Evolutionary conservation across 2,888 invertebrate genomes (phyloP), one percentile per base, ranked within the genome.

Genomic region (Sinelater perroti): DNA sequence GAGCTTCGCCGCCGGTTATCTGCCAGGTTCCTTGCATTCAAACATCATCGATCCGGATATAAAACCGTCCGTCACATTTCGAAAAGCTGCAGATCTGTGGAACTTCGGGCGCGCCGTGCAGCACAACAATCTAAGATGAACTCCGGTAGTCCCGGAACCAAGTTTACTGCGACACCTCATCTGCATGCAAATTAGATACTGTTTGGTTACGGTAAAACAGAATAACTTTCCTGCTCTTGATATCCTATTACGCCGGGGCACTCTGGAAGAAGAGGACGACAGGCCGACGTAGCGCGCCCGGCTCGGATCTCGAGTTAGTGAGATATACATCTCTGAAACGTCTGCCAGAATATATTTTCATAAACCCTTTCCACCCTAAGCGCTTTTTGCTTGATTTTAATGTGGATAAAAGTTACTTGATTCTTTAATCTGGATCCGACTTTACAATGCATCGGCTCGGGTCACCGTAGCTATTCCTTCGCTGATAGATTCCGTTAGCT

Each of bases 101-200:
- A 55, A 56, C 36, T 21, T 10, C 36, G 42, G 52, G 40, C 33
- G 50, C 50, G 38, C 35, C 40, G 50, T 57, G 46, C 47, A 61
- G 49, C 60, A 56, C 50, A 67, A 65, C 69, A 64, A 68, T 68
- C 66, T 67, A 64, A 63, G 68, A 68, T 69, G 68, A 68, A 68
- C 67, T 68, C 68, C 68, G 61, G 66, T 67, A 67, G 67, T 68
- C 67, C 69, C 69, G 70, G 71, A 72, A 72, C 71, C 69, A 67
- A 58, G 47, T 59, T 69, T 68, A 68, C 65, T 65, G 68, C 73
- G 73, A 72, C 73, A 72, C 72, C 74, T 74, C 74, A 76, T 76
- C 74, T 76, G 72, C 76, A 76, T 76, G 75, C 71, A 76, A 75
- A 76, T 75, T 74, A 75, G 74, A 73, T 74, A 72, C 72, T 72